These are phyloP conservation scores for Leptobrachium ailaonicum DNA, from an alignment of 2,113 vertebrate species.

Conservation along the genomic window DNA sequence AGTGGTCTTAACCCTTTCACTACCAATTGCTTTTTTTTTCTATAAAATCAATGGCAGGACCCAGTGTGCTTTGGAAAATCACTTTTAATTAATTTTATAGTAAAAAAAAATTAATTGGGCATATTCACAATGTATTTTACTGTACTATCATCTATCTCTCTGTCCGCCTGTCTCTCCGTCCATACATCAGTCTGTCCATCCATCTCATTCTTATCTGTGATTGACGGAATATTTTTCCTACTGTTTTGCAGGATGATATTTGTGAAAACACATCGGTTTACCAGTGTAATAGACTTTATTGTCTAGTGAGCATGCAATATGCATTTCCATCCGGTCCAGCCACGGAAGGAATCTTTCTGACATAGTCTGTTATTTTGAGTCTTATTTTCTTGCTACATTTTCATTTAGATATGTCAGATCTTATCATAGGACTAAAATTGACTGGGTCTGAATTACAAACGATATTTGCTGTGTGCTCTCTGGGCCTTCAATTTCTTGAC, in stretches of 20 bases:
- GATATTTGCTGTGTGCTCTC: background rate
- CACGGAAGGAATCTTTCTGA: background rate
- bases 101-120: too few relatives aligned
- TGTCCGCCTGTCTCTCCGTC: background rate
- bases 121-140: too few relatives aligned
- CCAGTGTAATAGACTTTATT: constrained; percentile 36
- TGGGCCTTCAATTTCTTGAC: constrained; percentile 27
- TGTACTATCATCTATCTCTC: too few relatives aligned
- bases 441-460: background rate
- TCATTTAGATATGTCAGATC: constrained; percentile 7
- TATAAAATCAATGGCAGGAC: too few relatives aligned
- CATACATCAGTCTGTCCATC: background rate
- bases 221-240: constrained; percentile 36
- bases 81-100: too few relatives aligned
- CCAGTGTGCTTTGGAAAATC: too few relatives aligned
- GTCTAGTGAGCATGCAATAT: constrained; percentile 45
- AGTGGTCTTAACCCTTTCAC: too few relatives aligned
- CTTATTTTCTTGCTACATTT: constrained; percentile 40
- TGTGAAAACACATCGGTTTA: constrained; percentile 27
- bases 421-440: constrained; percentile 21
- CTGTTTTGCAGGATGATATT: constrained; percentile 25
- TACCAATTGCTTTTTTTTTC: too few relatives aligned
- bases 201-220: background rate
- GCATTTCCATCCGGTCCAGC: constrained; percentile 38
- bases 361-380: constrained; percentile 24